Base-by-base conservation (phyloP, 2,797 vertebrate species). In the Argentina silus region DNA sequence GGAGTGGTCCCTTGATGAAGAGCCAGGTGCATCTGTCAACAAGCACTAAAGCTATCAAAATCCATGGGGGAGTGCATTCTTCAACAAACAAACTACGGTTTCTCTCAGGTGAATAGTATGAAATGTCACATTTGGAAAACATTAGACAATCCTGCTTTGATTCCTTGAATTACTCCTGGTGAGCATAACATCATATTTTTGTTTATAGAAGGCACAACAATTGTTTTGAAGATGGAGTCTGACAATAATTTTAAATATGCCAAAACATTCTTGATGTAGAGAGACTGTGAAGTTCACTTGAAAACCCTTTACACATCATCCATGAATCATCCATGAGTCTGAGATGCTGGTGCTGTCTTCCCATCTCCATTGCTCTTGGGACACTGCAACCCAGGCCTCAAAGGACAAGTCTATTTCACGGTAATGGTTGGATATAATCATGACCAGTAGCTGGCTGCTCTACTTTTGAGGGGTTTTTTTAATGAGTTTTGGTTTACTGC, bases 401-500 rank as follows among this genome's bases (percentile, higher is more conserved):
- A 36, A 36, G 27, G 4, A 36, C 4, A 36, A 1, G 4, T 36
- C 27, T 36, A 4, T 36, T 36, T 36, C 27, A 36, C 27, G 1
- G 27, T 2, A 36, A 36, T 36, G 53, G 53, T 11, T 55, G 7
- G 36, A 60, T 1, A 27, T 60, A 27, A 60, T 60, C 57, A 27
- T 10, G 7, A 36, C 23, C 21, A 27, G 23, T 60, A 60, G 57
- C 23, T 14, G 12, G 5, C 23, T 60, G 11, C 36, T 27, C 21
- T 27, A 11, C 56, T 59, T 27, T 53, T 10, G 51, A 53, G 51
- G 56, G 23, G 56, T 59, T 59, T 59, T 2, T 11, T 67, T 66
- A 43, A 47, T 77, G 72, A 64, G 63, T 66, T 71, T 60, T 8
- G n/a, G 53, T 80, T 84, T 78, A 74, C 63, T 70, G 68, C 78